A percentile compares a stretch with the other conserved stretches of the same genome.
phyloP scores from a whole-genome alignment of 1,140 invertebrate species.

The Tetramorium simillimum region DNA sequence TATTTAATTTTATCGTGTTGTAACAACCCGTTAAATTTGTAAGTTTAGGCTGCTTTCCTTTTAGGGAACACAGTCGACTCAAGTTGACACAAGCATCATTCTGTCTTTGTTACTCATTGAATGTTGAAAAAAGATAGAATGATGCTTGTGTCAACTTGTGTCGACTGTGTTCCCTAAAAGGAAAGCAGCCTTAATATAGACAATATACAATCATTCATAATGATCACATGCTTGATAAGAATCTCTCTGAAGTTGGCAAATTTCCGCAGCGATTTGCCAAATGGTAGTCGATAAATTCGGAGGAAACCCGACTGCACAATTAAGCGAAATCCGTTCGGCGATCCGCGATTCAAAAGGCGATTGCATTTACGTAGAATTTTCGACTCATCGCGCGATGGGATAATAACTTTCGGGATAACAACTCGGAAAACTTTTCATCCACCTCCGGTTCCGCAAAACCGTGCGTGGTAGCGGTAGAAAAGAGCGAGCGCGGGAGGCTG shows the following conservation, averaged over 20 bases:
- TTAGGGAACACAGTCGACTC: too few species aligned
- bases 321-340: constrained; percentile 23
- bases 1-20: not conserved
- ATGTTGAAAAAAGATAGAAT: too few species aligned
- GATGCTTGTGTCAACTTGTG: too few species aligned
- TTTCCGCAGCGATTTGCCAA: constrained; percentile 10
- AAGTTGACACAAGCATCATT: too few species aligned
- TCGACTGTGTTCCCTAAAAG: too few species aligned
- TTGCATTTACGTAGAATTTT: constrained; percentile 60
- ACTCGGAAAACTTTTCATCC: constrained; percentile 74
- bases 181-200: too few species aligned
- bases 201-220: not conserved
- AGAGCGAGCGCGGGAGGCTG: not conserved
- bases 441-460: constrained; percentile 57
- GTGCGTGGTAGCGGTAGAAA: not conserved
- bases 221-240: constrained; percentile 15
- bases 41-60: too few species aligned
- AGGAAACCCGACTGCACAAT: not conserved
- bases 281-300: constrained; percentile 8
- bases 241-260: not conserved
- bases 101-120: too few species aligned
- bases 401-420: constrained; percentile 73
- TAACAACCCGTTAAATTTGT: not conserved
- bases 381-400: constrained; percentile 48
- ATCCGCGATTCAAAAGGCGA: constrained; percentile 22